phyloP scores from a whole-genome alignment of 2,888 invertebrate genomes.

The Ophion costatus region DNA sequence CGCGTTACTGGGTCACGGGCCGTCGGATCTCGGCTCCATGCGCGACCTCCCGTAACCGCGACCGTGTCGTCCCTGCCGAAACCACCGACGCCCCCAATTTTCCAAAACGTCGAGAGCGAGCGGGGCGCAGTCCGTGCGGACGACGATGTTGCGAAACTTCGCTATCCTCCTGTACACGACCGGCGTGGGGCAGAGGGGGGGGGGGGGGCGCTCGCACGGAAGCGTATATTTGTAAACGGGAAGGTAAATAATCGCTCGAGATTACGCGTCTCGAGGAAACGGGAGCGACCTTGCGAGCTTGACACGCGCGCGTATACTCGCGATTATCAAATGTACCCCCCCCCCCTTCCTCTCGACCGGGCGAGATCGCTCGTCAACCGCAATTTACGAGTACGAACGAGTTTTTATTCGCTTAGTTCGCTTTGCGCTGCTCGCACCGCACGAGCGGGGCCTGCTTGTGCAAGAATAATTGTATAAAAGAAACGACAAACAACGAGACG shows the following conservation, averaged over 20 bases:
- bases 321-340: constrained; percentile 3
- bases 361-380: neutral
- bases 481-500: neutral
- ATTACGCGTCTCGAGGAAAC: constrained; percentile 25
- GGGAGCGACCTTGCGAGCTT: constrained; percentile 60
- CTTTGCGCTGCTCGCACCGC: neutral
- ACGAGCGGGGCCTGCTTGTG: neutral
- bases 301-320: constrained; percentile 52
- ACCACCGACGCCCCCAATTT: constrained; percentile 1
- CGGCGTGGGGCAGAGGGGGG: neutral
- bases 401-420: neutral
- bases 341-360: neutral
- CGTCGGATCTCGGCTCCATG: constrained; percentile 45
- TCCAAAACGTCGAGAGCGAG: neutral
- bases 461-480: neutral
- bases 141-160: neutral
- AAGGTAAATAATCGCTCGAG: neutral
- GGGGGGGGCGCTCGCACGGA: neutral
- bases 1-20: constrained; percentile 67
- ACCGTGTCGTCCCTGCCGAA: neutral
- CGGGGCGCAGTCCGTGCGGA: neutral
- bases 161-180: neutral
- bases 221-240: neutral
- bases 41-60: constrained; percentile 19
- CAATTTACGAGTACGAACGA: neutral